Evolutionary conservation across 2,888 invertebrate genomes (phyloP).

Genomic region (Cheilosia pagana): DNA sequence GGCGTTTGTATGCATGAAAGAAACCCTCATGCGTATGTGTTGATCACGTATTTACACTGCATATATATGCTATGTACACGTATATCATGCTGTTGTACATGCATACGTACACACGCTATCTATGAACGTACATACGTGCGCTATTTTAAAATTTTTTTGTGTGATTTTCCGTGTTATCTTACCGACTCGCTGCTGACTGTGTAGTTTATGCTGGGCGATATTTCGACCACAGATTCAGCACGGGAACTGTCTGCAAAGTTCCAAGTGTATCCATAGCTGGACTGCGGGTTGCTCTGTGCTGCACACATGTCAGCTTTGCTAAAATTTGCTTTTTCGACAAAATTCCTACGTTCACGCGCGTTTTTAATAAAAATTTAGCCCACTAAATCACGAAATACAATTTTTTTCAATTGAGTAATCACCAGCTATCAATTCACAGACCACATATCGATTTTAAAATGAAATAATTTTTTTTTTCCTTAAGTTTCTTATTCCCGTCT

Average conservation of each 20-base stretch:
- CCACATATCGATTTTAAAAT: slow-evolving; percentile 73
- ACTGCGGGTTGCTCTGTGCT: slow-evolving; percentile 83
- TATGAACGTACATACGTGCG: slow-evolving; percentile 74
- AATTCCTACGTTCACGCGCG: slow-evolving; percentile 56
- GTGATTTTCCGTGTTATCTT: slow-evolving; percentile 78
- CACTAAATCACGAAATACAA: slow-evolving; percentile 9
- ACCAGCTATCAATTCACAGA: slow-evolving; percentile 66
- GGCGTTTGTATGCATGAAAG: slow-evolving; percentile 31
- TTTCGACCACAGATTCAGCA: slow-evolving; percentile 83
- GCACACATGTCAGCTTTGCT: slow-evolving; percentile 80
- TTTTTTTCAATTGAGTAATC: slow-evolving; percentile 63
- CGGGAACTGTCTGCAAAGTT: slow-evolving; percentile 83
- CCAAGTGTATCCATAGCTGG: slow-evolving; percentile 83
- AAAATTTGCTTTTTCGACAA: slow-evolving; percentile 2
- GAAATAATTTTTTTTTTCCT: slow-evolving; percentile 58
- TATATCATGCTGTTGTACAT: slow-evolving; percentile 74
- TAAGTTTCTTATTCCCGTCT: slow-evolving; percentile 62
- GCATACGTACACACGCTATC: slow-evolving; percentile 76
- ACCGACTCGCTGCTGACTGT: slow-evolving; percentile 84
- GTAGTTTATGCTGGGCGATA: slow-evolving; percentile 84
- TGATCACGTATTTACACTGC: slow-evolving; percentile 56
- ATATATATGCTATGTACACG: slow-evolving; percentile 63
- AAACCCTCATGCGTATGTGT: slow-evolving; percentile 25
- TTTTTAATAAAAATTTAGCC: slow-evolving; percentile 12
- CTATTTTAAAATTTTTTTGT: slow-evolving; percentile 72